These are phyloP conservation scores for Pelobates fuscus DNA, from an alignment of 2,113 vertebrate species.

Conservation along the genomic window DNA sequence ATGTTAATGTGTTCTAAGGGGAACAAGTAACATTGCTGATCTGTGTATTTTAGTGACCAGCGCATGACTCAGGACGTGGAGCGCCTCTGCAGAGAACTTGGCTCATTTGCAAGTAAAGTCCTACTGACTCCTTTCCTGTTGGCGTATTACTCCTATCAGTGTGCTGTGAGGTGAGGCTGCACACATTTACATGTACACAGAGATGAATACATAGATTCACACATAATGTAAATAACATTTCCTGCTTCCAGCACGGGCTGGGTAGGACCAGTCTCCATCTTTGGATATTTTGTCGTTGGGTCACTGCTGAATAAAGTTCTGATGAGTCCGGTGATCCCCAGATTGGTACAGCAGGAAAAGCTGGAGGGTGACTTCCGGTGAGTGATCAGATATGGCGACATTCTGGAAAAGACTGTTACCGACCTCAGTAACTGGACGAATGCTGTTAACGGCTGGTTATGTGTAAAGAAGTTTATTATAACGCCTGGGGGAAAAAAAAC, in stretches of 20 bases:
- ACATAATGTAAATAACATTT: not conserved
- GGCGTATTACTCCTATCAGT: constrained; percentile 91
- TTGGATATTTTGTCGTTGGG: constrained; percentile 89
- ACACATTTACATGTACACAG: not conserved
- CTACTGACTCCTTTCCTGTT: constrained; percentile 89
- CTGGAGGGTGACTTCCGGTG: constrained; percentile 95
- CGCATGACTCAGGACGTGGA: constrained; percentile 95
- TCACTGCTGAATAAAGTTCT: constrained; percentile 85
- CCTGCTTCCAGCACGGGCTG: constrained; percentile 84
- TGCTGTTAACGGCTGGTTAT: too few species aligned
- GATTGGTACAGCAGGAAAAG: constrained; percentile 92
- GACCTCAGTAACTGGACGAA: too few species aligned
- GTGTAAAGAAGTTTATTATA: too few species aligned
- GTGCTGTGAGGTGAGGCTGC: constrained; percentile 78
- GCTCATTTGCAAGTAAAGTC: constrained; percentile 85
- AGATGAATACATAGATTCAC: not conserved
- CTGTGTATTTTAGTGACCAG: constrained; percentile 79
- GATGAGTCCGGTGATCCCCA: constrained; percentile 90
- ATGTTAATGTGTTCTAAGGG: not conserved
- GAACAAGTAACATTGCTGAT: not conserved
- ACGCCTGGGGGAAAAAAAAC: too few species aligned
- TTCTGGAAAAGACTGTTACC: not conserved
- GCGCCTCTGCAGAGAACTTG: constrained; percentile 89
- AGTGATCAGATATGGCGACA: constrained; percentile 46
- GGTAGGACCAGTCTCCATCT: constrained; percentile 89